Conservation (phyloP, 2,113 vertebrate species). For the Carassius gibelio region DNA sequence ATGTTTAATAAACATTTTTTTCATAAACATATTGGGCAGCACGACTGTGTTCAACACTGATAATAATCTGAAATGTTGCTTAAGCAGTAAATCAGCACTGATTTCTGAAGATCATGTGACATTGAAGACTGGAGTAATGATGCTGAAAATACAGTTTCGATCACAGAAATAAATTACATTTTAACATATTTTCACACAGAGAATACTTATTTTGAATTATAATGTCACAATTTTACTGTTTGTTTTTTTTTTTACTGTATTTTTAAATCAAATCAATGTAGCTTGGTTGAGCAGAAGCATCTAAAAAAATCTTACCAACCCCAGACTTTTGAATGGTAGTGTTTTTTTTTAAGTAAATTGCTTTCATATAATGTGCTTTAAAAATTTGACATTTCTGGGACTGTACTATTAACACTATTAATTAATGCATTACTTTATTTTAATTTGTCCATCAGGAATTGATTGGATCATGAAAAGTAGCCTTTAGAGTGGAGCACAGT, state of each 20-base stretch:
- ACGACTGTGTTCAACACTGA: too few relatives aligned
- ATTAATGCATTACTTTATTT: background rate
- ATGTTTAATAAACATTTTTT: background rate
- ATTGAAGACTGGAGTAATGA: background rate
- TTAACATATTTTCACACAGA: background rate
- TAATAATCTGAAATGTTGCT: slow-evolving; percentile 37
- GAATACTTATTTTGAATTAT: background rate
- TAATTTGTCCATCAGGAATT: background rate
- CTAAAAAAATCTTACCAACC: background rate
- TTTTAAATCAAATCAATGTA: background rate
- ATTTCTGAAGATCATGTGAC: background rate
- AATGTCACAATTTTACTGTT: background rate
- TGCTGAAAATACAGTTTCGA: background rate
- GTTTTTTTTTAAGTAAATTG: background rate
- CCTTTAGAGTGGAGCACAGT: background rate
- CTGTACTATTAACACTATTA: slow-evolving; percentile 57
- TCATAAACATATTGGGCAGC: too few relatives aligned
- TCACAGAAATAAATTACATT: background rate
- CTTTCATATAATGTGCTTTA: background rate
- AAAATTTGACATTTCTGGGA: background rate
- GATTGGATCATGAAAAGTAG: background rate
- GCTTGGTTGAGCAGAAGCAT: background rate
- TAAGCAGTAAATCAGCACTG: background rate
- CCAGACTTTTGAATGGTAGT: too few relatives aligned
- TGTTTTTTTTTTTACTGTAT: background rate